Conservation (phyloP, 2,797 vertebrate species). For the Crypturellus tataupa region DNA sequence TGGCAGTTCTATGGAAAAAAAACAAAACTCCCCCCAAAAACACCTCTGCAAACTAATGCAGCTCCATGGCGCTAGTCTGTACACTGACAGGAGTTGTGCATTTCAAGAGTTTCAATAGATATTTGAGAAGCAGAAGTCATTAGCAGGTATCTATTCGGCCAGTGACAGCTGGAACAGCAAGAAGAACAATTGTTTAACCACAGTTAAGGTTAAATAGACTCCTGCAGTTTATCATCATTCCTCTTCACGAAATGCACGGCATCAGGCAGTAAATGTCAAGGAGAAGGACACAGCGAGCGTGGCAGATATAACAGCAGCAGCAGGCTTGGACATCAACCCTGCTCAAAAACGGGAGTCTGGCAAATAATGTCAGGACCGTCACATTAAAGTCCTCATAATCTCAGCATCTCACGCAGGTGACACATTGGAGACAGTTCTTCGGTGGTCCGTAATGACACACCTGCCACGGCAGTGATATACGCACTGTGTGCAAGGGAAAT, state of each 20-base stretch:
- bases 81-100: not conserved
- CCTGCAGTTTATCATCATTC: slow-evolving; percentile 26
- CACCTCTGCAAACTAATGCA: not conserved
- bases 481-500: slow-evolving; percentile 39
- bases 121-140: slow-evolving; percentile 14
- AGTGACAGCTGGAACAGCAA: slow-evolving; percentile 36
- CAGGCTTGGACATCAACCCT: not conserved
- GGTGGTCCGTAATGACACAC: slow-evolving; percentile 7
- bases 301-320: not conserved
- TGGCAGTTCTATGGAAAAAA: too few relatives aligned
- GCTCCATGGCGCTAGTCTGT: not conserved
- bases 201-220: slow-evolving; percentile 54
- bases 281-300: slow-evolving; percentile 10
- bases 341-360: not conserved
- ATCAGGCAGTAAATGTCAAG: not conserved
- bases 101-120: slow-evolving; percentile 29
- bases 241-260: not conserved
- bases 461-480: slow-evolving; percentile 37
- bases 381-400: slow-evolving; percentile 27
- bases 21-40: not conserved
- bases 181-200: slow-evolving; percentile 38
- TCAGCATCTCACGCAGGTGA: not conserved
- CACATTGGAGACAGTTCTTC: not conserved
- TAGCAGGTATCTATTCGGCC: slow-evolving; percentile 32
- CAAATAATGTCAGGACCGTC: slow-evolving; percentile 44